phyloP scores from a whole-genome alignment of 2,113 vertebrate species.

The Capreolus pygargus region DNA sequence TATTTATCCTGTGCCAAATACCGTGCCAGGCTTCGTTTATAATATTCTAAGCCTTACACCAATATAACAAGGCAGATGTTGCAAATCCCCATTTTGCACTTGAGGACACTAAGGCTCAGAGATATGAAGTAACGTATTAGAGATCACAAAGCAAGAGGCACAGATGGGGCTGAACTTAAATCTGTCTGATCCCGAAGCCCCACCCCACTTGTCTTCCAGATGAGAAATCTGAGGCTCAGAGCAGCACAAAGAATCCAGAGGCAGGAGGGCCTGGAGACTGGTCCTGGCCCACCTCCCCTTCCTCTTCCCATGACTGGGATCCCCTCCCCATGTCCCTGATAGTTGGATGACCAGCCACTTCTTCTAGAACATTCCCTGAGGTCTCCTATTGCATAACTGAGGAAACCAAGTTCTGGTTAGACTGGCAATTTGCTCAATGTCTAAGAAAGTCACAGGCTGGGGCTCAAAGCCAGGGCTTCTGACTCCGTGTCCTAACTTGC shows the following conservation, averaged over 20 bases:
- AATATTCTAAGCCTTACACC: not conserved
- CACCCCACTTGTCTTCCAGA: not conserved
- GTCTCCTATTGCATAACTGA: not conserved
- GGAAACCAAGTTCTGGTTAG: not conserved
- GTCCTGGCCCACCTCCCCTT: not conserved
- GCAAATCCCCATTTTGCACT: not conserved
- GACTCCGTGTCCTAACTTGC: not conserved
- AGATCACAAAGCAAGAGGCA: not conserved
- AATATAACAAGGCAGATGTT: not conserved
- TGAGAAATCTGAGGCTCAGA: not conserved
- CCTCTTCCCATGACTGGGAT: not conserved
- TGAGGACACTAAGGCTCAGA: not conserved
- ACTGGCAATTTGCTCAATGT: not conserved
- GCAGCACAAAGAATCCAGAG: not conserved
- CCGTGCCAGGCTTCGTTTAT: not conserved
- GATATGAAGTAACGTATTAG: not conserved
- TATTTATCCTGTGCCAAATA: not conserved
- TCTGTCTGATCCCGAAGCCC: not conserved
- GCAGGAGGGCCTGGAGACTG: not conserved
- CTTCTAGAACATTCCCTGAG: not conserved
- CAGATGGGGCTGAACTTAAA: not conserved
- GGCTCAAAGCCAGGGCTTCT: not conserved
- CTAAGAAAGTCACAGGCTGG: not conserved
- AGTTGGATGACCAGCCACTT: not conserved
- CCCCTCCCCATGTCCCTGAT: not conserved